Evolutionary conservation across 2,797 vertebrate genomes (phyloP).

Genomic region (Oreortyx pictus): DNA sequence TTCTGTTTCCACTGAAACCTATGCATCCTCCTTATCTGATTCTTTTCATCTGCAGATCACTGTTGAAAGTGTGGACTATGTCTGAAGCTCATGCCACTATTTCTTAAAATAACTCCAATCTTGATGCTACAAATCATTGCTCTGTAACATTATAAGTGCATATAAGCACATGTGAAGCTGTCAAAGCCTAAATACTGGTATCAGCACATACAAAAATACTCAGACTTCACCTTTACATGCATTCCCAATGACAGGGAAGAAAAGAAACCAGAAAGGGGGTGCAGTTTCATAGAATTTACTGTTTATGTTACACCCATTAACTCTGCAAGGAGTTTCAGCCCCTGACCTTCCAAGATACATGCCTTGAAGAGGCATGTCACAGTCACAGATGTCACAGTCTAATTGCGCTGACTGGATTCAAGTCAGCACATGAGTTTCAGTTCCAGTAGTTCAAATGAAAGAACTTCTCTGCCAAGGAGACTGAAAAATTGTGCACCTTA

Average conservation of each 20-base stretch:
- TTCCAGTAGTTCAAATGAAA: neutral
- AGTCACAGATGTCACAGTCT: neutral
- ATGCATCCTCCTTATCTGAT: neutral
- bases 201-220: neutral
- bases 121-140: neutral
- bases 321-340: neutral
- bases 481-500: neutral
- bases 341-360: neutral
- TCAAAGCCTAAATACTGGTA: neutral
- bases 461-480: neutral
- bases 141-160: neutral
- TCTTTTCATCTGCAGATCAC: neutral
- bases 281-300: neutral
- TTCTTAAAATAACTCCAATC: neutral
- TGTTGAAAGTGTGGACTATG: neutral
- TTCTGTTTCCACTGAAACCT: neutral
- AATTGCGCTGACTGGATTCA: neutral
- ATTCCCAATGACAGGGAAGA: neutral
- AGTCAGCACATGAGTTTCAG: neutral
- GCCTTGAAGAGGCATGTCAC: neutral
- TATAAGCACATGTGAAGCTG: neutral
- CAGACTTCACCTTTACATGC: accelerated
- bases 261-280: neutral
- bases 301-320: neutral
- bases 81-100: neutral